Evolutionary conservation across 2,888 invertebrate species (phyloP).

Genomic region (Trissolcus japonicus): DNA sequence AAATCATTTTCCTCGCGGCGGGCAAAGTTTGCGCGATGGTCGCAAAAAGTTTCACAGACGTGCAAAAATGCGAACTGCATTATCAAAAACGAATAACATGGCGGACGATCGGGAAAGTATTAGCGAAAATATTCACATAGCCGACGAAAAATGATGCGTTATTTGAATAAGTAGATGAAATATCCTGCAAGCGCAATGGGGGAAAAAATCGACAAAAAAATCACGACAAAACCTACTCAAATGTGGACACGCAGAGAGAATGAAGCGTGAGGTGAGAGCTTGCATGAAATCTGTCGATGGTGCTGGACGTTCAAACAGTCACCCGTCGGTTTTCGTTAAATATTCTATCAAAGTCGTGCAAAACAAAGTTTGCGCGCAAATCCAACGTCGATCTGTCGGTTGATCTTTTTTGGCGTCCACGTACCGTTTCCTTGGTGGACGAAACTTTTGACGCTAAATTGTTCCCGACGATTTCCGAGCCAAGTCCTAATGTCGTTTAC

Average conservation of each 20-base stretch:
- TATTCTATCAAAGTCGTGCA: constrained; percentile 64
- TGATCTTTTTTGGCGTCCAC: constrained; percentile 51
- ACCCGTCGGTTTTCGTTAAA: constrained; percentile 68
- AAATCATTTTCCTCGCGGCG: constrained; percentile 17
- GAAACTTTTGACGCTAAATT: constrained; percentile 51
- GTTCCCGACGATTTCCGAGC: constrained; percentile 48
- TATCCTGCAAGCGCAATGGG: no score
- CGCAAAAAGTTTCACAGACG: constrained; percentile 32
- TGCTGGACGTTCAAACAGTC: constrained; percentile 65
- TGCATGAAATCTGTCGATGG: constrained; percentile 47
- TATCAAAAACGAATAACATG: constrained; percentile 21
- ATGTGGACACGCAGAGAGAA: no score
- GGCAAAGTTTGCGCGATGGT: constrained; percentile 33
- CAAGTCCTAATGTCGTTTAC: constrained; percentile 45
- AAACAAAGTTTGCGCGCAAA: constrained; percentile 64
- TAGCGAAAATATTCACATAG: no score
- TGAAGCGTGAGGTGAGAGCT: no score
- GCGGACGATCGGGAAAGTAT: background rate
- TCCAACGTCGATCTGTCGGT: constrained; percentile 55
- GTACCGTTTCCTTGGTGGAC: constrained; percentile 29
- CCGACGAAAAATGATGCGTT: no score
- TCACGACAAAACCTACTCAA: no score
- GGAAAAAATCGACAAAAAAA: no score
- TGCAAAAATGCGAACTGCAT: constrained; percentile 28
- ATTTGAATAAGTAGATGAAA: no score